Conservation (phyloP, 2,797 vertebrate genomes). For the Ptychadena robeensis region DNA sequence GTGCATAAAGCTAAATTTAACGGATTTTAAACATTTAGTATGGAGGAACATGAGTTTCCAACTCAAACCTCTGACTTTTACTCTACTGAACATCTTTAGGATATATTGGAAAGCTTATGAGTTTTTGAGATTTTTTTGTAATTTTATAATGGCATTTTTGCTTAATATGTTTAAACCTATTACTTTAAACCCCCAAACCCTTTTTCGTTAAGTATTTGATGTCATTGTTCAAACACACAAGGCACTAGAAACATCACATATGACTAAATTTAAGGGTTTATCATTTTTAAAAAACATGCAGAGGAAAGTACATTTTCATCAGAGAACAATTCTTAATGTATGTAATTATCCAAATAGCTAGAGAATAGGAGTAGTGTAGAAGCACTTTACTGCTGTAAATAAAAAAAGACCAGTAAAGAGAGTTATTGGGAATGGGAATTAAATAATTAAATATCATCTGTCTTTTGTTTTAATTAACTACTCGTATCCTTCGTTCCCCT, state of each 20-base stretch:
- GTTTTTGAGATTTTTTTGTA: too few relatives aligned
- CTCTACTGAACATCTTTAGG: too few relatives aligned
- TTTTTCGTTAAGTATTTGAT: too few relatives aligned
- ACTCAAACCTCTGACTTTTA: too few relatives aligned
- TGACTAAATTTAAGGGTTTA: conserved; percentile 21
- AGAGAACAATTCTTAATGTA: conserved; percentile 18
- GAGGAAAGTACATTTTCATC: conserved; percentile 17
- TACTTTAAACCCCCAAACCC: not conserved
- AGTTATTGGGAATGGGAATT: conserved; percentile 23
- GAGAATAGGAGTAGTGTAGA: conserved; percentile 13
- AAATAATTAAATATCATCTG: conserved; percentile 27
- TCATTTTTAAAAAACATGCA: conserved; percentile 9
- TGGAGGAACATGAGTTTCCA: too few relatives aligned
- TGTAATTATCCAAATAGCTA: conserved; percentile 41
- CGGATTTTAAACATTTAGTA: too few relatives aligned
- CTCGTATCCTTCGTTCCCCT: conserved; percentile 13
- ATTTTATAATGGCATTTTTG: too few relatives aligned
- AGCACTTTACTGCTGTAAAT: conserved; percentile 9
- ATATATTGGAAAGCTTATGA: too few relatives aligned
- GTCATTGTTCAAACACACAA: conserved; percentile 12
- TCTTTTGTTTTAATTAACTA: conserved; percentile 15
- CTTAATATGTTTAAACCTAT: too few relatives aligned
- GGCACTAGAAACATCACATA: not conserved
- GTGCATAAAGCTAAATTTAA: too few relatives aligned
- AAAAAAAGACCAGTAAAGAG: conserved; percentile 9